A percentile compares a stretch with the other conserved stretches of the same genome.
phyloP scores from a whole-genome alignment of 2,113 vertebrate genomes.

The Protomyctophum bolini region DNA sequence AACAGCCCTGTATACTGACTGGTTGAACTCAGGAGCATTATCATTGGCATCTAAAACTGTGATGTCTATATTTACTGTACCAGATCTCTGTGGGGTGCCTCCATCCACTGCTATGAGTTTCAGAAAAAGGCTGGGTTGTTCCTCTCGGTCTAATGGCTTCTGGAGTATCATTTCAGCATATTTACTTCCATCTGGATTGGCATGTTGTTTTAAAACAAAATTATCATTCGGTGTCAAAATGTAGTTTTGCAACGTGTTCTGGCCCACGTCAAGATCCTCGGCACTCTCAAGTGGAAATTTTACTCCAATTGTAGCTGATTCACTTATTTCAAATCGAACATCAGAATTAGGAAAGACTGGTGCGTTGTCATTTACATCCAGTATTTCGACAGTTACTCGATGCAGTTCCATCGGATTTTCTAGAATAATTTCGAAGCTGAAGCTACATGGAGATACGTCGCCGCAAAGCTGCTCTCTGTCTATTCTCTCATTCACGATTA shows the following conservation, averaged over 20 bases:
- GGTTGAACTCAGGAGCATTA: neutral
- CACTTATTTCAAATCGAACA: neutral
- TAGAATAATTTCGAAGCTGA: neutral
- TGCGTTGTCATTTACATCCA: neutral
- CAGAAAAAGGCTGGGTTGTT: neutral
- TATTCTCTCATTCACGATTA: neutral
- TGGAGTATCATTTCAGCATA: neutral
- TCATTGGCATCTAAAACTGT: neutral
- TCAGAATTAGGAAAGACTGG: neutral
- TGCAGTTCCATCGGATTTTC: slow-evolving; percentile 1
- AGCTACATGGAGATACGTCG: neutral
- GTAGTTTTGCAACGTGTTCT: neutral
- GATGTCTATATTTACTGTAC: slow-evolving; percentile 1
- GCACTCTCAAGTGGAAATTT: neutral
- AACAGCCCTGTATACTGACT: neutral
- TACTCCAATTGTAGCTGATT: neutral
- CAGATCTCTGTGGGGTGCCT: neutral
- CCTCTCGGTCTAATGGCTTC: neutral
- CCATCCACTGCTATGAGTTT: neutral
- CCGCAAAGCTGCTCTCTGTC: neutral
- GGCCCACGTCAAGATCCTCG: neutral
- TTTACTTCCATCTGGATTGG: neutral
- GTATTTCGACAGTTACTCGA: neutral
- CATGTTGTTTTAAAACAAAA: neutral
- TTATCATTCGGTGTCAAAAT: neutral